Evolutionary conservation across 1,140 invertebrate genomes (phyloP), one percentile per base, ranked within the genome.

Genomic region (Dendroctonus valens): DNA sequence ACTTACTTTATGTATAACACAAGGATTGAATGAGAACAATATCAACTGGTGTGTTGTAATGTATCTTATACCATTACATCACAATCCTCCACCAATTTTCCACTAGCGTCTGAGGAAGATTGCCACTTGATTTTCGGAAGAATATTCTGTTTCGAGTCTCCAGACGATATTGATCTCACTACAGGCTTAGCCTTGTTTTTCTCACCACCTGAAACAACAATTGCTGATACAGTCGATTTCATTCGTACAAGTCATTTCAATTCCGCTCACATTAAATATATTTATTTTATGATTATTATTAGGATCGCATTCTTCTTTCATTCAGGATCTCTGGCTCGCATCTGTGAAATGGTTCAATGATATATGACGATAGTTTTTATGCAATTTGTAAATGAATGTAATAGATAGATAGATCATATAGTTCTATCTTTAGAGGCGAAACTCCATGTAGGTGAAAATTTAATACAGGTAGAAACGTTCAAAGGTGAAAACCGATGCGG

Each of bases 31-130:
- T 41, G 48, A 51, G 9, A 61, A 39, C 48, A 61, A 61, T 38
- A 12, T n/a, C 39, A 51, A 49, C 7, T 51, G 52, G 49, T 39
- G 37, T 41, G 46, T 7, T n/a, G 42, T 53, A 14, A n/a, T 15
- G 38, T 57, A 41, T 7, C 26, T 55, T 68, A 78, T 70, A 79
- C 77, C 76, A 79, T 78, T 53, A 79, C 77, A 48, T 79, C 77
- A 65, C 74, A 75, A 57, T 79, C 76, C 52, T 77, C 75, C 39
- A 73, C 64, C 67, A 74, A 72, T 60, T 74, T 71, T 7, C 69
- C 68, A 55, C 72, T 73, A 8, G 74, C 72, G 50, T 77, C 75
- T 9, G 73, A 76, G 37, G 77, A 79, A 8, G 72, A 73, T 65
- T 79, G 77, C 61, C 75, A 69, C 66, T 75, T 77, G 6, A 79